Percentiles rank a stretch among this genome's conserved stretches.
phyloP scores from a whole-genome alignment of 2,797 vertebrate genomes.

The Manis pentadactyla region DNA sequence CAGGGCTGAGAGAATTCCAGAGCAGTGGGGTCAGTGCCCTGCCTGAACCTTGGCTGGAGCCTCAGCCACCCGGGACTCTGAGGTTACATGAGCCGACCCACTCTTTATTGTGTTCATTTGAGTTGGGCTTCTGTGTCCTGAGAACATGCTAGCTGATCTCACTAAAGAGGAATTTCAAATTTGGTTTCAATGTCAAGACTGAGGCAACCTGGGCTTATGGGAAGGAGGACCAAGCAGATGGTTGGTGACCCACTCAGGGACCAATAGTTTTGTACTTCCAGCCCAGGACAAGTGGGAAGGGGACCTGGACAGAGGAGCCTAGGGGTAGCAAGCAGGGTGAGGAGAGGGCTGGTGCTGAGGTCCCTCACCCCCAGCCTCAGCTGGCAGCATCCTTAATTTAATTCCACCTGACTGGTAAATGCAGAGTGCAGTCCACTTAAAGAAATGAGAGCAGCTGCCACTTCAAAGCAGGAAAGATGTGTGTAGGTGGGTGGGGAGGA shows the following conservation, averaged over 20 bases:
- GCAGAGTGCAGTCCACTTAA: slow-evolving; percentile 66
- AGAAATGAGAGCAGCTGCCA: slow-evolving; percentile 72
- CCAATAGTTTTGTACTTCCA: neutral
- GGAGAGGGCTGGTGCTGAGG: neutral
- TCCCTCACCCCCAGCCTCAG: neutral
- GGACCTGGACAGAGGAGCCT: neutral
- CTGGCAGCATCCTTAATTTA: neutral
- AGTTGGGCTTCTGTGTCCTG: neutral
- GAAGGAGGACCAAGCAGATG: neutral
- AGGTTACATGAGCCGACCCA: neutral
- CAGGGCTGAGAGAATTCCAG: neutral
- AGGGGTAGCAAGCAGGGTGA: neutral
- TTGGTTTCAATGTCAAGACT: neutral
- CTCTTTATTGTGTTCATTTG: neutral
- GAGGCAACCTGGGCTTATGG: neutral
- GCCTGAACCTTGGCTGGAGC: neutral
- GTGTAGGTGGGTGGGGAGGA: slow-evolving; percentile 70
- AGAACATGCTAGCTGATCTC: slow-evolving; percentile 6
- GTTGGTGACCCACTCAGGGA: neutral
- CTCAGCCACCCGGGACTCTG: neutral
- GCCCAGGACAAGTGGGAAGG: neutral
- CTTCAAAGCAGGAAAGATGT: slow-evolving; percentile 73
- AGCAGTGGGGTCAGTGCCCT: neutral
- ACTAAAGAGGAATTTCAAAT: slow-evolving; percentile 29
- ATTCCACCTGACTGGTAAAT: slow-evolving; percentile 57